These are phyloP conservation scores for Drosophila glabriapex DNA, from an alignment of 2,888 invertebrate species.

Conservation along the genomic window DNA sequence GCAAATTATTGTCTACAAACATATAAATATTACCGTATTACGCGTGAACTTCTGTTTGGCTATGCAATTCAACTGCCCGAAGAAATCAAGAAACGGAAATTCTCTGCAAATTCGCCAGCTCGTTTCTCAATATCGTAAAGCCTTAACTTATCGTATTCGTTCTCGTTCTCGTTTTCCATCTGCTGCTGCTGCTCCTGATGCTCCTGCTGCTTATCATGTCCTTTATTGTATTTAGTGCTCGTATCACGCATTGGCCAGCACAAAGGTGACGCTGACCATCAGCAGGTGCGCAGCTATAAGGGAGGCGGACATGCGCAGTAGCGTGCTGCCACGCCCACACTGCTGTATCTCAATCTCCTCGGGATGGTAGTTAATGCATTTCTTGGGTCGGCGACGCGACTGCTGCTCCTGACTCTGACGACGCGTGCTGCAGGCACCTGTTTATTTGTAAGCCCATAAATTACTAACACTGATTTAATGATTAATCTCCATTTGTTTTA, in stretches of 20 bases:
- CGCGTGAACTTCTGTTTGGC: constrained; percentile 21
- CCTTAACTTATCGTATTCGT: constrained; percentile 18
- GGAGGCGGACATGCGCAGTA: constrained; percentile 76
- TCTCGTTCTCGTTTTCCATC: constrained; percentile 3
- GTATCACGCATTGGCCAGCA: constrained; percentile 85
- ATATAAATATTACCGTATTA: constrained; percentile 60
- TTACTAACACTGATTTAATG: neutral
- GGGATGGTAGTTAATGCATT: constrained; percentile 95
- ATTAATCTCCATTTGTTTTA: neutral
- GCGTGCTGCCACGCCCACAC: constrained; percentile 83
- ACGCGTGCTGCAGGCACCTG: constrained; percentile 86
- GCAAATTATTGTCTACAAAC: constrained; percentile 81
- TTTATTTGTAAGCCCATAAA: constrained; percentile 45
- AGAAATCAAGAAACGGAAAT: constrained; percentile 25
- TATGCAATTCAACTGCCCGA: constrained; percentile 20
- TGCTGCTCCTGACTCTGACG: constrained; percentile 88
- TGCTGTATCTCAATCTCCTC: constrained; percentile 88
- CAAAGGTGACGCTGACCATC: constrained; percentile 81
- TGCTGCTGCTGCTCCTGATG: neutral
- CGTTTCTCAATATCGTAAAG: neutral
- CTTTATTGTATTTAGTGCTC: constrained; percentile 61
- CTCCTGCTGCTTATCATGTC: constrained; percentile 11
- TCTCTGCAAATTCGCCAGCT: neutral
- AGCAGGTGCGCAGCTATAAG: constrained; percentile 81
- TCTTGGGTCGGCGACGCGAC: constrained; percentile 90